Evolutionary conservation across 1,140 invertebrate species (phyloP), one percentile per base, ranked within the genome.

Genomic region (Drosophila tsacasi): DNA sequence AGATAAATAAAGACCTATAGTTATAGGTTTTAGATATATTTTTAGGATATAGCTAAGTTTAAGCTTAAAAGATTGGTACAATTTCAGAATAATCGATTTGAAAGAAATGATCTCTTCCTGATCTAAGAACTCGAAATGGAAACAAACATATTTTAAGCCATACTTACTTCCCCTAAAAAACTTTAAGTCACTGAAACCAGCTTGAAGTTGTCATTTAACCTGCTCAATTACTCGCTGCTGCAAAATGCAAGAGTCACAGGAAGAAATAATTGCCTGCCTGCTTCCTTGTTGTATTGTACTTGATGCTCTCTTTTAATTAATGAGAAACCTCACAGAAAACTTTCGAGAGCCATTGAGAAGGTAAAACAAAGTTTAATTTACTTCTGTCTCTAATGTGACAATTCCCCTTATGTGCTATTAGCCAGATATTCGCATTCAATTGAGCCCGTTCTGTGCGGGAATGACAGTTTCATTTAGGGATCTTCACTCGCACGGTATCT

Each of bases 391-490:
- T 23, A 54, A 71, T 55, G 30, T 30, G 47, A 55, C 37, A 67
- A 44, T 54, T 68, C 35, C 23, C 8, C 63, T 42, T 19, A 30
- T 52, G 23, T 39, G 35, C 39, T 46, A 55, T 71, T 71, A 46
- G 32, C 39, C 49, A 68, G 63, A 46, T 23, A 68, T 71, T 68
- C 40, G 32, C 37, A n/a, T 71, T 67, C 47, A 67, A 67, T 67
- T 54, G 17, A 13, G 39, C 12, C 47, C 27, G 5, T 49, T 44
- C 21, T 25, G 12, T 12, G 30, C n/a, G 21, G 13, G 9, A 40
- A 46, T 21, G 5, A 39, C 54, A 25, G 32, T 19, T n/a, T 23
- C 27, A n/a, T 23, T 68, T 21, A 27, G 15, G 19, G 37, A 52
- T 65, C 21, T 47, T 21, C 13, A 3, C 27, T 5, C 10, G 15